These are phyloP conservation scores for Nycticryphes semicollaris DNA, from an alignment of 2,113 vertebrate species.

Conservation along the genomic window DNA sequence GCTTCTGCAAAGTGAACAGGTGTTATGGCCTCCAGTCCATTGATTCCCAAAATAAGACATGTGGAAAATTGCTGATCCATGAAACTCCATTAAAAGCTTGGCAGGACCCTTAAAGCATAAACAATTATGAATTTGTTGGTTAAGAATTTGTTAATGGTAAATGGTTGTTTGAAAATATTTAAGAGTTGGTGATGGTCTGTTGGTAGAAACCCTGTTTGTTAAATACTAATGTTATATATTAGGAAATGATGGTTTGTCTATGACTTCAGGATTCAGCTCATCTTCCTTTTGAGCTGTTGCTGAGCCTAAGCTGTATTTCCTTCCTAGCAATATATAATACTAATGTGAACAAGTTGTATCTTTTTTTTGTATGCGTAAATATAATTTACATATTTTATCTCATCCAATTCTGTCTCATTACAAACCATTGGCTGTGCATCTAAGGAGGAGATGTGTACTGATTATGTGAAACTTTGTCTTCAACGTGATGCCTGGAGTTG, in stretches of 20 bases:
- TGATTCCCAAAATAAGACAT: slow-evolving; percentile 54
- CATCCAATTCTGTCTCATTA: neutral
- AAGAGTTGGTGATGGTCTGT: neutral
- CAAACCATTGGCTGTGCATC: neutral
- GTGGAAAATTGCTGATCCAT: slow-evolving; percentile 48
- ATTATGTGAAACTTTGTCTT: neutral
- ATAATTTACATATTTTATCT: neutral
- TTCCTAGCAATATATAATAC: neutral
- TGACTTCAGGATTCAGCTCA: neutral
- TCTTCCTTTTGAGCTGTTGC: neutral
- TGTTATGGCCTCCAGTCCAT: slow-evolving; percentile 46
- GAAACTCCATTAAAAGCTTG: slow-evolving; percentile 39
- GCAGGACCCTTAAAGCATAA: neutral
- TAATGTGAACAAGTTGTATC: neutral
- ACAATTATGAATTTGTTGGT: neutral
- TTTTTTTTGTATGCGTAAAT: neutral
- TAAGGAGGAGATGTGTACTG: neutral
- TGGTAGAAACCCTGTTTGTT: neutral
- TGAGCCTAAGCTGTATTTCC: neutral
- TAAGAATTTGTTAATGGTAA: neutral
- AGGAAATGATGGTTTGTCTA: neutral
- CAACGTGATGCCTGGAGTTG: neutral
- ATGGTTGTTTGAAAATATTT: neutral
- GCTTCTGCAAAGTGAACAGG: slow-evolving; percentile 35
- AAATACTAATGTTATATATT: neutral